Base-by-base conservation (phyloP, 2,797 vertebrate species). In the Ataeniobius toweri region DNA sequence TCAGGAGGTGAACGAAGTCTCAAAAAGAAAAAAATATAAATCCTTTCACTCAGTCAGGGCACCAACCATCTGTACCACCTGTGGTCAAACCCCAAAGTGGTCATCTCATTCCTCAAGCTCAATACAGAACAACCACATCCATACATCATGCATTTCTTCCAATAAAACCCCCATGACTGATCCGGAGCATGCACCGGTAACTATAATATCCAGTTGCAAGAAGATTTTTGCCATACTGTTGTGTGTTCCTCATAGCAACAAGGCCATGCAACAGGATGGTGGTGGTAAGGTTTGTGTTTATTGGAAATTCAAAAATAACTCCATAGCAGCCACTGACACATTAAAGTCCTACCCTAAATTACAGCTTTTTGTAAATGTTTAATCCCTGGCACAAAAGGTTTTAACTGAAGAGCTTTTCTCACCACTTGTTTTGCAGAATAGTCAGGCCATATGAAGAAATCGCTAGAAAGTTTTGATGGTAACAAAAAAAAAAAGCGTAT, bases 291-390 rank as follows among this genome's bases (percentile, higher is more conserved):
- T 87, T 89, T 84, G 86, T 86, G 82, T 86, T 91, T 71, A 85
- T 59, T 88, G 81, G 84, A 90, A 90, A 90, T 87, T 83, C 89
- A 84, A 92, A 95, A 96, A 95, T 94, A 95, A 91, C 92, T 86
- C 81, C 36, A 88, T 86, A 88, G 79, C 75, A 80, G 80, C 91
- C 89, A 86, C 86, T 83, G 84, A 91, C 83, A 90, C 89, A 93
- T 92, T 92, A 90, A 93, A 91, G 86, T 78, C 88, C 77, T 72
- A 83, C 84, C 85, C 87, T 82, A 92, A 96, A 96, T 94, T 94
- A 91, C 80, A 95, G 91, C 77, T 91, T 89, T 86, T 89, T 81
- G 87, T 85, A 76, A 81, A 86, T 71, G 82, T 92, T 93, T 89
- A 92, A 94, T 94, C 82, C 88, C 80, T 83, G 77, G 84, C 81